Conservation (phyloP, 30 jellyfish, hydroid and myxozoan genomes). For the Hydractinia symbiolongicarpus region DNA sequence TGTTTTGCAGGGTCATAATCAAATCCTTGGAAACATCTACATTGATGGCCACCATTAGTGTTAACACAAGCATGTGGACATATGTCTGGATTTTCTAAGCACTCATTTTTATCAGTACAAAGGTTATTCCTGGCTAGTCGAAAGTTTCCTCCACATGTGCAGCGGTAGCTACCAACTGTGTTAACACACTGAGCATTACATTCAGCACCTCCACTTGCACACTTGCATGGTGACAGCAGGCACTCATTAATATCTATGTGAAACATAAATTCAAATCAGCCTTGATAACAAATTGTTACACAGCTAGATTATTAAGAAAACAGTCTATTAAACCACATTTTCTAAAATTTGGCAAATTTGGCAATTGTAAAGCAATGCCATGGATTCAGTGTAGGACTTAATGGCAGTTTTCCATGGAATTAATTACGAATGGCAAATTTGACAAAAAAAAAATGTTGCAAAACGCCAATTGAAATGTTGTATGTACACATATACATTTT, state of each 20-base stretch:
- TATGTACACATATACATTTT: too few relatives aligned
- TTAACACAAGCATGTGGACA: constrained; percentile 67
- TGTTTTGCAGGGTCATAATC: constrained; percentile 30
- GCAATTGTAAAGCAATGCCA: too few relatives aligned
- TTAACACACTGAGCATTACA: constrained; percentile 49
- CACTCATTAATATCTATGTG: constrained; percentile 60
- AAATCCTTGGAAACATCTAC: constrained; percentile 70
- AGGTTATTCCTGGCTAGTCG: constrained; percentile 51
- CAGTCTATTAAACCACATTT: too few relatives aligned
- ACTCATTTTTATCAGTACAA: constrained; percentile 74
- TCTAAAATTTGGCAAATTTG: too few relatives aligned
- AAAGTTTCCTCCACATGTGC: constrained; percentile 60
- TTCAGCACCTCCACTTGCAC: constrained; percentile 33
- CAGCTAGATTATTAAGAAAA: too few relatives aligned
- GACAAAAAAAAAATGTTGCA: too few relatives aligned
- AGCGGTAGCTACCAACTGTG: constrained; percentile 60
- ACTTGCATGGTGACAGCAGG: constrained; percentile 56
- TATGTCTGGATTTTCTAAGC: constrained; percentile 58
- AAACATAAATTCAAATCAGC: not conserved
- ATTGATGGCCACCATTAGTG: constrained; percentile 61
- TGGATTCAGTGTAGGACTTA: too few relatives aligned
- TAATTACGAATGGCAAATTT: too few relatives aligned
- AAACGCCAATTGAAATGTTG: too few relatives aligned
- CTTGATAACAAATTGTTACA: too few relatives aligned
- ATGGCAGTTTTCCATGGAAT: too few relatives aligned